Percentiles rank a stretch among this genome's conserved stretches.
phyloP scores from a whole-genome alignment of 2,113 vertebrate genomes.

The Steatornis caripensis region DNA sequence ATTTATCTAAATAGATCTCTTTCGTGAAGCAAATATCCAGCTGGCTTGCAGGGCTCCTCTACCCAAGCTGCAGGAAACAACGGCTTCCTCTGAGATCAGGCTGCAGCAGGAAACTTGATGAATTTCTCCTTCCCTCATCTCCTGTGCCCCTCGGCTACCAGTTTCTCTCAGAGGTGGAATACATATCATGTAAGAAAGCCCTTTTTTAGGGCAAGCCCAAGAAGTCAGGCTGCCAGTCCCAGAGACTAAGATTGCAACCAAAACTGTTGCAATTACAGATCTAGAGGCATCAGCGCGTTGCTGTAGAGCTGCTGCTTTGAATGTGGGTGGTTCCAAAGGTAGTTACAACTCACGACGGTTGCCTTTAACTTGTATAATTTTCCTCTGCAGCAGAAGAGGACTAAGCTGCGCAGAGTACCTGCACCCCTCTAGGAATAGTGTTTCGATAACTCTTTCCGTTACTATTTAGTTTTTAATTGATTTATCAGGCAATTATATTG shows the following conservation, averaged over 20 bases:
- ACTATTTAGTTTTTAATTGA: not conserved
- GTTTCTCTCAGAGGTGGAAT: not conserved
- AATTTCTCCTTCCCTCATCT: slow-evolving; percentile 6
- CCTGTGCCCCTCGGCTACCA: not conserved
- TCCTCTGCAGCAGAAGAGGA: not conserved
- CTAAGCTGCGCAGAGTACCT: not conserved
- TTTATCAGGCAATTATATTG: not conserved
- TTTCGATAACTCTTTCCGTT: not conserved
- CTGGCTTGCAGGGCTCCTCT: not conserved
- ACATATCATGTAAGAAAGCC: not conserved
- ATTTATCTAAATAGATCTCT: not conserved
- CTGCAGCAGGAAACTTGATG: slow-evolving; percentile 3
- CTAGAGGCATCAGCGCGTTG: not conserved
- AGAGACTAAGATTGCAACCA: not conserved
- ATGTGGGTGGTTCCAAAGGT: not conserved
- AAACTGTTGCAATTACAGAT: not conserved
- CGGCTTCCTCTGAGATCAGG: slow-evolving; percentile 13
- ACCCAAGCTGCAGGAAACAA: slow-evolving; percentile 14
- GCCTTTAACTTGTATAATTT: not conserved
- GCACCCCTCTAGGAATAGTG: not conserved
- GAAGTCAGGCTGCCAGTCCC: not conserved
- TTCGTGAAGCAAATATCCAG: not conserved
- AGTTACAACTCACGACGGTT: not conserved
- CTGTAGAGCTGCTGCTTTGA: not conserved
- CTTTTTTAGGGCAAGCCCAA: not conserved